These are phyloP conservation scores for Thalassoma bifasciatum DNA, from an alignment of 2,113 vertebrate species.

Conservation along the genomic window DNA sequence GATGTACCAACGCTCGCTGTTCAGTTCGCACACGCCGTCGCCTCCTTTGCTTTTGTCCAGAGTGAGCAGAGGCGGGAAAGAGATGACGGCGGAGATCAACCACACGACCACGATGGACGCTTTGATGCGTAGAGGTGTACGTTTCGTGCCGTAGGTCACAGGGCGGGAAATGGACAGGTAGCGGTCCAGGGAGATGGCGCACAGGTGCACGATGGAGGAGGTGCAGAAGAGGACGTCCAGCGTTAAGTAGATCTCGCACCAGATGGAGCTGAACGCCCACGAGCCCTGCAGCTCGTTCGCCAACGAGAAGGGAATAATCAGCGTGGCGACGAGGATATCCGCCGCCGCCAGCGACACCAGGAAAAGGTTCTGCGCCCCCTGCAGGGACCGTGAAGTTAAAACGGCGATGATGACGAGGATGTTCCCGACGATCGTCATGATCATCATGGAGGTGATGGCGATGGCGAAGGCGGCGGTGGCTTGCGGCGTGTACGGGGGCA, in stretches of 20 bases:
- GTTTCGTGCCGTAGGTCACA: constrained; percentile 85
- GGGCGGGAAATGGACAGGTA: constrained; percentile 90
- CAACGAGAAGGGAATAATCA: constrained; percentile 88
- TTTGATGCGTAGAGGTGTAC: constrained; percentile 87
- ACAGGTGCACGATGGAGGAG: constrained; percentile 91
- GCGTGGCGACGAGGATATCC: constrained; percentile 86
- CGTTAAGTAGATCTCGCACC: constrained; percentile 91
- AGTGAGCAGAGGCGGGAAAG: constrained; percentile 87
- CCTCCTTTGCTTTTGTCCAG: constrained; percentile 78
- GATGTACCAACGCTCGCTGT: constrained; percentile 91
- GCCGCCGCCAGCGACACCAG: constrained; percentile 87
- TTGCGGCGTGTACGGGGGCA: constrained; percentile 74
- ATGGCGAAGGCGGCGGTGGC: constrained; percentile 81
- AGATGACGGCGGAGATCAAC: constrained; percentile 90
- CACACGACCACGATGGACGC: constrained; percentile 87
- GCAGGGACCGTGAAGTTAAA: constrained; percentile 83
- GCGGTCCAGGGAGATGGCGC: constrained; percentile 92
- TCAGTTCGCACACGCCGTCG: constrained; percentile 83
- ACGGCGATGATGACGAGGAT: constrained; percentile 90
- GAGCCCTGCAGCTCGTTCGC: constrained; percentile 90
- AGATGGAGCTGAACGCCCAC: constrained; percentile 90
- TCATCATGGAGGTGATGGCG: constrained; percentile 86
- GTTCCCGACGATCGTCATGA: constrained; percentile 91
- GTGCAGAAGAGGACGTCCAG: constrained; percentile 94
- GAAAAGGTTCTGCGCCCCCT: constrained; percentile 84